Base-by-base conservation (phyloP, 2,797 vertebrate genomes). In the Diglossa cyanea region DNA sequence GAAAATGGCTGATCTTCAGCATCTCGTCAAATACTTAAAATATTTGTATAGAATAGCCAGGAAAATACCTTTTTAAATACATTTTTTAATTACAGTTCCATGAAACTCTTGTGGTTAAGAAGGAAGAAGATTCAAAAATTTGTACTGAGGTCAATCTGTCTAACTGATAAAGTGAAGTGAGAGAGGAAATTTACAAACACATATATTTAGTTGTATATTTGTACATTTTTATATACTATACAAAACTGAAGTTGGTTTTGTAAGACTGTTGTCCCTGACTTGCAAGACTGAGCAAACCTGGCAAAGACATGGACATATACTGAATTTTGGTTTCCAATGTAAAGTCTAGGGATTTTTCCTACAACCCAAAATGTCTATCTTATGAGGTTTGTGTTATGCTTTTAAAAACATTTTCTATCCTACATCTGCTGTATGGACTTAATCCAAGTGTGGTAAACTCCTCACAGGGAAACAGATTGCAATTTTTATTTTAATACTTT, bases 11-110 rank as follows among this genome's bases (percentile, higher is more conserved):
- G 39, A 10, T 62, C 23, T 73, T 90, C 62, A 92, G 15, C 76
- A 93, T 81, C 54, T 92, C 73, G 58, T 53, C 18, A 90, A 95
- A 92, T 78, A 62, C 31, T 92, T 78, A 73, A 72, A n/a, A 31
- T 86, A 70, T 79, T 86, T 88, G 8, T 84, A 48, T 53, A 90
- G 6, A 14, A 63, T n/a, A 88, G 21, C 51, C 70, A 81, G 79
- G 66, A 88, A 95, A 92, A 92, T 55, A 62, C 9, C 76, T 72
- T 84, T 97, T 50, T 4, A 50, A 28, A 17, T 28, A 50, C 10
- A 30, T 18, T 51, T 50, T 92, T 82, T 12, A 79, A 77, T 94
- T 93, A 65, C 44, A 88, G 45, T 70, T 79, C 18, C 63, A 54
- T 40, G 4, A 70, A 92, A 9, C 4, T 6, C 12, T 51, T 78